Conservation (phyloP, 2,113 vertebrate species). For the Eupsittula cactorum region DNA sequence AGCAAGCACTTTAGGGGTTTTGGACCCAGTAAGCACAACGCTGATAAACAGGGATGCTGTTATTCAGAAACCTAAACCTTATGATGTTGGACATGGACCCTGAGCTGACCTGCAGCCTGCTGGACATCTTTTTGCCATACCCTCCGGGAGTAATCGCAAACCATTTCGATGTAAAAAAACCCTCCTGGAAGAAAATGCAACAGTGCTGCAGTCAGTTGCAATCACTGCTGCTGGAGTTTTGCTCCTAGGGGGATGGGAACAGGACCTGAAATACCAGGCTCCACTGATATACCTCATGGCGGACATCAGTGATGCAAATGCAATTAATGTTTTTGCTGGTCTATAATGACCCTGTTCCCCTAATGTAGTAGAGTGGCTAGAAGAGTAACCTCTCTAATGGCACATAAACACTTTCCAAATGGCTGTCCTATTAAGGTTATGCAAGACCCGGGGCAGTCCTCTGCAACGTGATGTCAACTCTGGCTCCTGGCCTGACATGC, state of each 20-base stretch:
- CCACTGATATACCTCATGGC: neutral
- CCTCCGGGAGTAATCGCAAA: neutral
- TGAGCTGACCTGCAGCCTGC: neutral
- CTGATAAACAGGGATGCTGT: neutral
- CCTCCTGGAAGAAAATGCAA: neutral
- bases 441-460: slow-evolving; percentile 27
- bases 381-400: slow-evolving; percentile 1
- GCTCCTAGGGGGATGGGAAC: neutral
- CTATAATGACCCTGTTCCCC: neutral
- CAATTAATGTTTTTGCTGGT: neutral
- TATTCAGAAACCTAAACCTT: neutral
- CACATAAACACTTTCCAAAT: slow-evolving; percentile 7
- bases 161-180: neutral
- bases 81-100: neutral
- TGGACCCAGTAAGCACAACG: neutral
- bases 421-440: slow-evolving; percentile 40
- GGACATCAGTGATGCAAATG: neutral
- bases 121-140: neutral
- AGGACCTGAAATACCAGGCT: neutral
- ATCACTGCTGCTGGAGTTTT: neutral
- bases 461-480: neutral
- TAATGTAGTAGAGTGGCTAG: neutral
- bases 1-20: neutral
- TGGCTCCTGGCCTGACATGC: neutral
- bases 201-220: neutral